These are phyloP conservation scores for Volucella inflata DNA, from an alignment of 2,888 invertebrate genomes.

Conservation along the genomic window DNA sequence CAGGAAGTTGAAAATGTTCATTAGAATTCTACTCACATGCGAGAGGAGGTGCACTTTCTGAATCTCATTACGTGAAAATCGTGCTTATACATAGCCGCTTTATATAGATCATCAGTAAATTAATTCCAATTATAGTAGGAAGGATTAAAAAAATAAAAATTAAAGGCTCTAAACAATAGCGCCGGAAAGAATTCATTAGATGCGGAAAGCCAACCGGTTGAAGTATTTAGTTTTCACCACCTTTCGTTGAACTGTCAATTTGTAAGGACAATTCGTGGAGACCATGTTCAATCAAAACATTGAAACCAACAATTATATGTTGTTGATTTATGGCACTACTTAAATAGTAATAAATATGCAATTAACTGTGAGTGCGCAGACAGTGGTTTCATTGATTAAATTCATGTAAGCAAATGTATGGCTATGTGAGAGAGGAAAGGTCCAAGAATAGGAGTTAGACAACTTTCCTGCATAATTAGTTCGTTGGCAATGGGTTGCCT, in stretches of 20 bases:
- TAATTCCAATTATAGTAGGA: conserved; percentile 1
- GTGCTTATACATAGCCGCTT: conserved; percentile 26
- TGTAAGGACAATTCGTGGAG: conserved; percentile 21
- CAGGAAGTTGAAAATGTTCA: conserved; percentile 34
- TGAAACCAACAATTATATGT: conserved; percentile 46
- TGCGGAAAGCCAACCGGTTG: too few relatives aligned
- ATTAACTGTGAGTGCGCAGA: conserved; percentile 37
- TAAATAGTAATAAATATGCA: conserved; percentile 56
- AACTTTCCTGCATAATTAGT: conserved; percentile 58
- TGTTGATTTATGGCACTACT: conserved; percentile 39
- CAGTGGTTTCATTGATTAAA: conserved; percentile 43
- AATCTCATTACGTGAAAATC: conserved; percentile 9
- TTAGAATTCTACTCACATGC: conserved; percentile 14
- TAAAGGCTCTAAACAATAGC: background rate
- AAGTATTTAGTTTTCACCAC: too few relatives aligned
- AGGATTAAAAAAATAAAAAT: background rate
- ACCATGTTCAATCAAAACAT: conserved; percentile 54
- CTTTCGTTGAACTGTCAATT: too few relatives aligned
- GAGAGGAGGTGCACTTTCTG: background rate
- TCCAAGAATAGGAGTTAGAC: conserved; percentile 39
- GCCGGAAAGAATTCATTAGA: too few relatives aligned
- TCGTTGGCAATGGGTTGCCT: conserved; percentile 48
- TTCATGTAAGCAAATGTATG: conserved; percentile 53
- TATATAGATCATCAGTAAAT: conserved; percentile 39
- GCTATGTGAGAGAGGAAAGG: conserved; percentile 4